Base-by-base conservation (phyloP, 2,797 vertebrate species). In the Hyperoplus lanceolatus region DNA sequence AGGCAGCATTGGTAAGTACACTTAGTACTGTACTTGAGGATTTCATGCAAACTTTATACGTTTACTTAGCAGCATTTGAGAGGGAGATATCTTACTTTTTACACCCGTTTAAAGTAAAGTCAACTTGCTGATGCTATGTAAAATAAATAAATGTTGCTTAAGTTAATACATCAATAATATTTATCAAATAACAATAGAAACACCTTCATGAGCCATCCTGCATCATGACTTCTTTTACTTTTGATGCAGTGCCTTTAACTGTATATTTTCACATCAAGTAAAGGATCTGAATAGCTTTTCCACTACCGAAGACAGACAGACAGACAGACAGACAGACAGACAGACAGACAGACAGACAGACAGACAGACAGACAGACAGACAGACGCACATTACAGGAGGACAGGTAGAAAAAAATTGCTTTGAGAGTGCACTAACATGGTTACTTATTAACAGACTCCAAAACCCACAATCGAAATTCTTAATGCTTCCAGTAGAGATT, bases 401-500 rank as follows among this genome's bases (percentile, higher is more conserved):
- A 59, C 12, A 61, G 9, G 3, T 48, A 48, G 39, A 3, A 65
- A 46, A 49, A 11, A 1, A 42, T 3, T 11, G 29, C 12, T n/a
- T 16, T 2, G 41, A 58, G 18, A 18, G 42, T 16, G 16, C 2
- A 48, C 46, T 16, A 50, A 56, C 58, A 48, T 21, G 41, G 53
- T 66, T 66, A 74, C 6, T 43, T 21, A 36, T 56, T n/a, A 66
- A n/a, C 21, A 60, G 3, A 54, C 66, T 77, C 45, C 46, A 67
- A 67, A 58, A 71, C 11, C 8, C 13, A 49, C n/a, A 70, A 55
- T 59, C 53, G 14, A 21, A 38, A 42, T 39, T 7, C 21, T 70
- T 63, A 48, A 63, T 14, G 11, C 48, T 73, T 73, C 3, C 13
- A 1, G 2, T 9, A 21, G 29, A 68, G 48, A 16, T 1, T 12